Evolutionary conservation across 1,140 invertebrate genomes (phyloP).

Genomic region (Conus betulinus): DNA sequence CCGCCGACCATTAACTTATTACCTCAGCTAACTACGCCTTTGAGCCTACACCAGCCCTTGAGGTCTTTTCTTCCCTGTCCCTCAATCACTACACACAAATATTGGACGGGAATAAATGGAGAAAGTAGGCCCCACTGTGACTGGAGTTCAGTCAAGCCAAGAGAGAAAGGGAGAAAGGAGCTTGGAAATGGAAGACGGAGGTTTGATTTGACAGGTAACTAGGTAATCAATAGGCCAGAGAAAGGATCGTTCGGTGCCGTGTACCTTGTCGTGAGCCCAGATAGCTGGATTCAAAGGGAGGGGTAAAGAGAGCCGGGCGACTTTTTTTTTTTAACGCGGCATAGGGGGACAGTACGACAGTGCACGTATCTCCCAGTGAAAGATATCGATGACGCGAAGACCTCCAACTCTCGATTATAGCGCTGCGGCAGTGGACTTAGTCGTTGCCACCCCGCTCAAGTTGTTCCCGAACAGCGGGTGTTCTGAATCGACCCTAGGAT

Average conservation of each 20-base stretch:
- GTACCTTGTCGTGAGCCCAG: background rate
- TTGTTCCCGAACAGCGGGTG: background rate
- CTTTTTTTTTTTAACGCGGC: background rate
- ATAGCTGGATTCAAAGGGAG: background rate
- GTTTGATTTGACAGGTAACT: background rate
- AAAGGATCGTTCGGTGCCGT: background rate
- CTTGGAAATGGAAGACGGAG: background rate
- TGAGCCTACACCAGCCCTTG: background rate
- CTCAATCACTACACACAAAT: background rate
- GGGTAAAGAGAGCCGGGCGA: background rate
- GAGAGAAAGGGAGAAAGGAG: background rate
- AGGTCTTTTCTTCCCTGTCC: background rate
- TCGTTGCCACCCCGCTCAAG: too few relatives aligned
- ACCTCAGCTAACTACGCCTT: background rate
- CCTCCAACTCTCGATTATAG: background rate
- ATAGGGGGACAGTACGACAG: background rate
- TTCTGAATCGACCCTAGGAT: background rate
- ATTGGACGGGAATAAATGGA: background rate
- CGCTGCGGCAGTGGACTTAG: background rate
- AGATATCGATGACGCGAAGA: background rate
- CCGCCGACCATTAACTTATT: background rate
- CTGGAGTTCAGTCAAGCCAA: too few relatives aligned
- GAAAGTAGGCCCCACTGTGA: background rate
- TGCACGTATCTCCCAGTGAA: background rate
- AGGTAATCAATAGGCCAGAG: background rate